phyloP scores from a whole-genome alignment of 2,888 invertebrate species.

The Atrina japonica region DNA sequence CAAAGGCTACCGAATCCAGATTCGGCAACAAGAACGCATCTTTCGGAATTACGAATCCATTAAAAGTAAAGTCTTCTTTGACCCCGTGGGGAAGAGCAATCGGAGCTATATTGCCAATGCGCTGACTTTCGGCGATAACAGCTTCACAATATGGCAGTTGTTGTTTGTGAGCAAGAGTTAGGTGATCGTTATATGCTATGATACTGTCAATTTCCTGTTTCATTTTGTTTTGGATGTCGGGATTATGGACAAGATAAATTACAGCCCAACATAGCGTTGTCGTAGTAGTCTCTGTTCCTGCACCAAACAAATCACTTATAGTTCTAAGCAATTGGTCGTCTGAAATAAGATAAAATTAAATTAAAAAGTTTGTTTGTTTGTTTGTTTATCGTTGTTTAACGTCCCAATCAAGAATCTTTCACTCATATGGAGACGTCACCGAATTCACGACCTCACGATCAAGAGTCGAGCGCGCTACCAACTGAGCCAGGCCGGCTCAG shows the following conservation, averaged over 20 bases:
- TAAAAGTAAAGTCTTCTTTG: slow-evolving; percentile 51
- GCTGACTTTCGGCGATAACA: slow-evolving; percentile 57
- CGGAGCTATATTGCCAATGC: slow-evolving; percentile 59
- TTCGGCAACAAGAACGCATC: slow-evolving; percentile 51
- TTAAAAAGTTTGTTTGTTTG: not conserved
- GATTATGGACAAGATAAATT: slow-evolving; percentile 89
- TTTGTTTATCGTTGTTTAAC: no score
- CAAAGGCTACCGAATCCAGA: slow-evolving; percentile 49
- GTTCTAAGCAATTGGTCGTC: slow-evolving; percentile 8
- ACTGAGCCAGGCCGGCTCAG: not conserved
- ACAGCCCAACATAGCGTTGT: slow-evolving; percentile 92
- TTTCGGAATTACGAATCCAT: slow-evolving; percentile 66
- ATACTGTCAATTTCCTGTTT: slow-evolving; percentile 58
- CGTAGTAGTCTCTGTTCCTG: slow-evolving; percentile 86
- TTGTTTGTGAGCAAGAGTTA: slow-evolving; percentile 37
- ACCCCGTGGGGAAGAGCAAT: slow-evolving; percentile 50
- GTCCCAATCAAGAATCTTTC: no score
- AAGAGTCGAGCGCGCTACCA: no score
- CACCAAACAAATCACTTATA: slow-evolving; percentile 19
- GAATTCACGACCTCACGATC: no score
- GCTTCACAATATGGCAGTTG: slow-evolving; percentile 57
- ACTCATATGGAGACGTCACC: no score
- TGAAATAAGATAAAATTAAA: slow-evolving; percentile 8
- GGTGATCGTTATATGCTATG: slow-evolving; percentile 66
- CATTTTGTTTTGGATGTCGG: slow-evolving; percentile 81